These are phyloP conservation scores for Mola mola DNA, from an alignment of 2,113 vertebrate genomes.

Conservation along the genomic window DNA sequence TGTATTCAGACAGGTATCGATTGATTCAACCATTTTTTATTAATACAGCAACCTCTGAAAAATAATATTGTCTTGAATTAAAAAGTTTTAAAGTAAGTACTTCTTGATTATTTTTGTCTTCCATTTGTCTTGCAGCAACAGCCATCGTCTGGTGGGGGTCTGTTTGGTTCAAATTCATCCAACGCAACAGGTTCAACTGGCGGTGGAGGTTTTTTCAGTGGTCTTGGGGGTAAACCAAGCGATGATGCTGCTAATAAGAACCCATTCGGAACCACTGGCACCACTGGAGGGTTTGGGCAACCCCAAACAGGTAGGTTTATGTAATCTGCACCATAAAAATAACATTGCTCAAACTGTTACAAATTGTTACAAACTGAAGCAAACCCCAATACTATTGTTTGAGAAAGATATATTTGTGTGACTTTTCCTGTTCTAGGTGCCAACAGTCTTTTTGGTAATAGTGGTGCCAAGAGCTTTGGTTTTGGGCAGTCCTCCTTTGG, in stretches of 20 bases:
- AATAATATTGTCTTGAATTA: not conserved
- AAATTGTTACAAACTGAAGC: not conserved
- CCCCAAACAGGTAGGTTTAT: conserved; percentile 67
- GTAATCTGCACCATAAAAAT: not conserved
- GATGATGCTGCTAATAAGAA: conserved; percentile 97
- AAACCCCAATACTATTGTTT: not conserved
- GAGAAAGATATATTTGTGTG: not conserved
- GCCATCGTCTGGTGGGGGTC: conserved; percentile 77
- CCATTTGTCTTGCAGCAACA: conserved; percentile 53
- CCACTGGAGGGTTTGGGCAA: conserved; percentile 80
- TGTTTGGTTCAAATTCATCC: conserved; percentile 86
- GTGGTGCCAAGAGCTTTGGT: conserved; percentile 88
- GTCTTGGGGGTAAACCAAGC: conserved; percentile 95
- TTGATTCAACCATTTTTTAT: not conserved
- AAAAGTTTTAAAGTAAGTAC: not conserved
- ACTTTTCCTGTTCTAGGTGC: conserved; percentile 73
- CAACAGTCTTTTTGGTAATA: conserved; percentile 90
- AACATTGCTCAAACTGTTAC: not conserved
- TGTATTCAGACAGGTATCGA: conserved; percentile 91
- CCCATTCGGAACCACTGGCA: conserved; percentile 86
- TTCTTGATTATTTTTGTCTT: not conserved
- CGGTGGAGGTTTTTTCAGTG: conserved; percentile 91
- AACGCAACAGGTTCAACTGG: conserved; percentile 62
- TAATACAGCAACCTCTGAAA: not conserved
- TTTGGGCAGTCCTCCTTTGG: conserved; percentile 86